Conservation (phyloP, 2,113 vertebrate genomes). For the Acanthochromis polyacanthus region DNA sequence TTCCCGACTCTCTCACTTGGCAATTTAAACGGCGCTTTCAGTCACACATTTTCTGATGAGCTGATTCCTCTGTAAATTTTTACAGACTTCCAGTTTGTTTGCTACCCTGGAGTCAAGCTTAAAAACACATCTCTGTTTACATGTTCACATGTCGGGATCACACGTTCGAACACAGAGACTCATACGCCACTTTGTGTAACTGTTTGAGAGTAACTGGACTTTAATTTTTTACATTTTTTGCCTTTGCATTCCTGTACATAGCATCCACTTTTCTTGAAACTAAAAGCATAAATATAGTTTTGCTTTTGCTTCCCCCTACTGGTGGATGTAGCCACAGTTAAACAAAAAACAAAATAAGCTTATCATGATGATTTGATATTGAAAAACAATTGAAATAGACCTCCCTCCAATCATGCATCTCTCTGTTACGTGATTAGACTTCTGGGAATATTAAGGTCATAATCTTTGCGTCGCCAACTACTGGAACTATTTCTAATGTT, state of each 20-base stretch:
- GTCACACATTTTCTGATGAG: constrained; percentile 48
- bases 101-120: background rate
- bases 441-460: constrained; percentile 4
- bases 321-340: constrained; percentile 2
- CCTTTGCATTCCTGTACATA: background rate
- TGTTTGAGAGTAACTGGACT: background rate
- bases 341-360: background rate
- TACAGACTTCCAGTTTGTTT: constrained; percentile 3
- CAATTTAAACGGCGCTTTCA: constrained; percentile 26
- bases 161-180: background rate
- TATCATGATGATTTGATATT: constrained; percentile 15
- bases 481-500: background rate
- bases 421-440: constrained; percentile 28
- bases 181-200: background rate
- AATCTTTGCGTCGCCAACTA: background rate
- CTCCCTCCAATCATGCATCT: background rate
- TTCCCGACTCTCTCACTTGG: background rate
- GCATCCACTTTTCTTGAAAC: background rate
- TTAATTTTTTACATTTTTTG: too few species aligned
- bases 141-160: background rate
- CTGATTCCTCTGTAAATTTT: background rate
- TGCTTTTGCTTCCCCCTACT: constrained; percentile 42
- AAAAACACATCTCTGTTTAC: background rate
- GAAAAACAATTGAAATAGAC: background rate
- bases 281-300: background rate